These are phyloP conservation scores for Formica selysi DNA, from an alignment of 1,140 invertebrate genomes.

Conservation along the genomic window DNA sequence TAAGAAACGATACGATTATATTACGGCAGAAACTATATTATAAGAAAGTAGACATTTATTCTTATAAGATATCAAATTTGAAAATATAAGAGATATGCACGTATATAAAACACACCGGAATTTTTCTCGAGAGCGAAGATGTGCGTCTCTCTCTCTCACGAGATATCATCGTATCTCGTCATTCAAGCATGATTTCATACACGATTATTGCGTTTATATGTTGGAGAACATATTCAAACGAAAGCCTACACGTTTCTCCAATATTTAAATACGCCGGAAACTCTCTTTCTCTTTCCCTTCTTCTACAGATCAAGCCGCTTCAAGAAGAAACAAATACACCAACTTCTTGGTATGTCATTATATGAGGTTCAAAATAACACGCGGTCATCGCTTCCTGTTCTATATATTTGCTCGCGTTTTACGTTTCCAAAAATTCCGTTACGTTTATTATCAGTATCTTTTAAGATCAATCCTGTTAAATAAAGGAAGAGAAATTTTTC, in stretches of 20 bases:
- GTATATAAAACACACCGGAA: too few species aligned
- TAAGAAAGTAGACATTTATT: too few species aligned
- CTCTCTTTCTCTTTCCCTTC: background rate
- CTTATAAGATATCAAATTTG: too few species aligned
- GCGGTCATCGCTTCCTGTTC: constrained; percentile 53
- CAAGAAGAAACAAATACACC: constrained; percentile 65
- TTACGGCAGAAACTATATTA: too few species aligned
- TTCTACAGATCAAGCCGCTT: constrained; percentile 51
- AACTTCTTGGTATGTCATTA: constrained; percentile 70
- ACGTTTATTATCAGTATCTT: background rate
- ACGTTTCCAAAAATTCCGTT: background rate
- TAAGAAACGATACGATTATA: too few species aligned
- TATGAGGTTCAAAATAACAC: constrained; percentile 63
- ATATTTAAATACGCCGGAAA: constrained; percentile 65
- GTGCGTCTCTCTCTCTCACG: too few species aligned
- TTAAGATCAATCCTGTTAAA: background rate
- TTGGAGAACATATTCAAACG: background rate
- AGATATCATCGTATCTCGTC: too few species aligned
- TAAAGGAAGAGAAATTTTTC: background rate
- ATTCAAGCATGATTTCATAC: background rate
- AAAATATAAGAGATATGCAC: too few species aligned
- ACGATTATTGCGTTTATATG: background rate
- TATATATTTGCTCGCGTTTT: constrained; percentile 44
- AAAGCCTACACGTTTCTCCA: constrained; percentile 4
- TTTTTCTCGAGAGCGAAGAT: too few species aligned